Conservation (phyloP, 2,888 invertebrate genomes). For the Amiota mariae region DNA sequence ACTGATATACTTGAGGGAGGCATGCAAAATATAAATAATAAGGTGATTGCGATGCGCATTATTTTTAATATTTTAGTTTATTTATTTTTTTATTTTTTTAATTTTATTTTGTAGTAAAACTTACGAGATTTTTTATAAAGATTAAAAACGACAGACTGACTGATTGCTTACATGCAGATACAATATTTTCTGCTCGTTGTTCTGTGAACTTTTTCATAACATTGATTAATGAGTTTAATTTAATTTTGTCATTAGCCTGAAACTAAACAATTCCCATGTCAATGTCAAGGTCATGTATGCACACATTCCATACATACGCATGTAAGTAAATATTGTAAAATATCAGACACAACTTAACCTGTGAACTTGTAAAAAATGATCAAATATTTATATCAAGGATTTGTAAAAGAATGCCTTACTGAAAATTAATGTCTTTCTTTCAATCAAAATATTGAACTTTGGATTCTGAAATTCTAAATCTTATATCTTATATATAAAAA, state of each 20-base stretch:
- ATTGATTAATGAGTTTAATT: conserved; percentile 1
- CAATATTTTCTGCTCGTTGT: not conserved
- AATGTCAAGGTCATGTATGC: too few relatives aligned
- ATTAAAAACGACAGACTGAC: conserved; percentile 8
- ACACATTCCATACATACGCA: too few relatives aligned
- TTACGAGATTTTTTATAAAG: not conserved
- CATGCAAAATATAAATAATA: conserved; percentile 36
- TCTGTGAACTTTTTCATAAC: not conserved
- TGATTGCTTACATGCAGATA: not conserved
- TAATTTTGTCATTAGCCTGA: conserved; percentile 1
- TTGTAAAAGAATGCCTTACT: too few relatives aligned
- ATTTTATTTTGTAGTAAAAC: not conserved
- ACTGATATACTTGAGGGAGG: not conserved
- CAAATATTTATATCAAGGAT: too few relatives aligned
- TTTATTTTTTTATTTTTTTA: not conserved
- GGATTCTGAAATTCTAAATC: too few relatives aligned
- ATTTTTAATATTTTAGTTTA: not conserved
- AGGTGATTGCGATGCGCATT: conserved; percentile 57
- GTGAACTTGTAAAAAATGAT: too few relatives aligned
- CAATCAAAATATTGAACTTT: too few relatives aligned
- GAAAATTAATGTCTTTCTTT: too few relatives aligned
- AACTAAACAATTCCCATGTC: too few relatives aligned
- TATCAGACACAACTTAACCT: too few relatives aligned
- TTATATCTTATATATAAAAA: too few relatives aligned
- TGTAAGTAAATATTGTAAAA: too few relatives aligned